These are phyloP conservation scores for Dexiosoma caninum DNA, from an alignment of 2,888 invertebrate species.

Conservation along the genomic window DNA sequence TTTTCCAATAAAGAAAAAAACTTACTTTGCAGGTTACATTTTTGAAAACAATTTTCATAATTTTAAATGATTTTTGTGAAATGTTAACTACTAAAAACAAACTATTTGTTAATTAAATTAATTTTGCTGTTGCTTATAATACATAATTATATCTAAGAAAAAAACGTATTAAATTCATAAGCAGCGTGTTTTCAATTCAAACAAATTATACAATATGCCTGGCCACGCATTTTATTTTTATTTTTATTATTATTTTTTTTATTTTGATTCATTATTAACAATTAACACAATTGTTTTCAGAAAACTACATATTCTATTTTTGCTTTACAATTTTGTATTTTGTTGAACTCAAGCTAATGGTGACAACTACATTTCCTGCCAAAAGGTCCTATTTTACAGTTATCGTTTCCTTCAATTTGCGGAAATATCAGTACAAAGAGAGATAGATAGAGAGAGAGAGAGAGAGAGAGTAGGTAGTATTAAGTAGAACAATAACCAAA, in stretches of 20 bases:
- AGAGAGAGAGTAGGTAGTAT: conserved; percentile 9
- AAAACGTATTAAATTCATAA: conserved; percentile 49
- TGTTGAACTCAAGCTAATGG: conserved; percentile 13
- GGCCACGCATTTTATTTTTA: conserved; percentile 77
- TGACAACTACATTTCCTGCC: conserved; percentile 31
- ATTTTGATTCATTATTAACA: conserved; percentile 1
- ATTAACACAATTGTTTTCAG: conserved; percentile 37
- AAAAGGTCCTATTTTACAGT: conserved; percentile 28
- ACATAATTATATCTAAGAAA: conserved; percentile 24
- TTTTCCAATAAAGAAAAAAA: conserved; percentile 42
- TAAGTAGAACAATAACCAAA: conserved; percentile 40
- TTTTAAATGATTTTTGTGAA: conserved; percentile 49
- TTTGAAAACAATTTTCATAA: not conserved
- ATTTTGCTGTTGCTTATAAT: conserved; percentile 40
- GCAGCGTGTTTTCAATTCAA: conserved; percentile 58
- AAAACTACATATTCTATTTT: not conserved
- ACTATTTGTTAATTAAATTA: conserved; percentile 52
- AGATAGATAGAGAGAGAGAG: conserved; percentile 46
- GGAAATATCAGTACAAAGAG: conserved; percentile 35
- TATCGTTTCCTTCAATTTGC: conserved; percentile 22
- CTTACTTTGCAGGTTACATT: conserved; percentile 43
- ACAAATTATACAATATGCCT: conserved; percentile 72
- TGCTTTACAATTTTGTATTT: not conserved
- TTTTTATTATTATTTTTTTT: too few relatives aligned
- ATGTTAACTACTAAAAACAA: conserved; percentile 49